A percentile compares a stretch with the other conserved stretches of the same genome.
phyloP scores from a whole-genome alignment of 2,888 invertebrate genomes.

The Petrolisthes cinctipes region DNA sequence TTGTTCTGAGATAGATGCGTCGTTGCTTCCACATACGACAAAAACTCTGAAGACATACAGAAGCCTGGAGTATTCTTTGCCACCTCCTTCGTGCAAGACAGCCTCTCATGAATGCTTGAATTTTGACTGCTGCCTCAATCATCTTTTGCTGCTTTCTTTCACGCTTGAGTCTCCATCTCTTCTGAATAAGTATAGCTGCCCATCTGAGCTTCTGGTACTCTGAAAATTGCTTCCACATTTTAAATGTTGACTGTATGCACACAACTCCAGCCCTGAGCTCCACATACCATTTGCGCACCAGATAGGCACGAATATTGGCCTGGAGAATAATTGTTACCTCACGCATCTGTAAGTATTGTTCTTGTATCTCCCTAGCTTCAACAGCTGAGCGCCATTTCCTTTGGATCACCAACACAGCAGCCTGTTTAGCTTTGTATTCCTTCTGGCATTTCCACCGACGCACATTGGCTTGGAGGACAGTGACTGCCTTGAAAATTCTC shows the following conservation, averaged over 20 bases:
- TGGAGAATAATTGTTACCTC: slow-evolving; percentile 36
- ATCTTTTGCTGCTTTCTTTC: background rate
- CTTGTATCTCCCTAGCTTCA: slow-evolving; percentile 10
- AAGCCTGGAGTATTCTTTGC: slow-evolving; percentile 20
- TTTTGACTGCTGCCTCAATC: slow-evolving; percentile 18
- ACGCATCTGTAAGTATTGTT: slow-evolving; percentile 26
- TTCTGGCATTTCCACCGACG: slow-evolving; percentile 3
- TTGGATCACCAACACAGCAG: slow-evolving; percentile 25
- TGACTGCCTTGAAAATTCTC: background rate
- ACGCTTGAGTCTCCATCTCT: slow-evolving; percentile 31
- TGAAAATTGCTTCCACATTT: slow-evolving; percentile 11
- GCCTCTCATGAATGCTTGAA: slow-evolving; percentile 31
- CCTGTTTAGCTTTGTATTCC: background rate
- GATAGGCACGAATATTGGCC: slow-evolving; percentile 22
- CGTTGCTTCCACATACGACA: slow-evolving; percentile 35
- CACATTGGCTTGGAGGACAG: background rate
- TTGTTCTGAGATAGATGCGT: slow-evolving; percentile 20
- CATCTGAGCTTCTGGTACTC: slow-evolving; percentile 10
- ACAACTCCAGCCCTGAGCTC: slow-evolving; percentile 9
- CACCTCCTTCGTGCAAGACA: slow-evolving; percentile 17
- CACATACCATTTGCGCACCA: slow-evolving; percentile 30
- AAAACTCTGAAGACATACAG: slow-evolving; percentile 1
- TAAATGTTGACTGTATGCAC: slow-evolving; percentile 39
- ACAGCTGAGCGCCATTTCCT: background rate
- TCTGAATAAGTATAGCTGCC: slow-evolving; percentile 14